phyloP scores from a whole-genome alignment of 2,797 vertebrate genomes.

The Acomys russatus region DNA sequence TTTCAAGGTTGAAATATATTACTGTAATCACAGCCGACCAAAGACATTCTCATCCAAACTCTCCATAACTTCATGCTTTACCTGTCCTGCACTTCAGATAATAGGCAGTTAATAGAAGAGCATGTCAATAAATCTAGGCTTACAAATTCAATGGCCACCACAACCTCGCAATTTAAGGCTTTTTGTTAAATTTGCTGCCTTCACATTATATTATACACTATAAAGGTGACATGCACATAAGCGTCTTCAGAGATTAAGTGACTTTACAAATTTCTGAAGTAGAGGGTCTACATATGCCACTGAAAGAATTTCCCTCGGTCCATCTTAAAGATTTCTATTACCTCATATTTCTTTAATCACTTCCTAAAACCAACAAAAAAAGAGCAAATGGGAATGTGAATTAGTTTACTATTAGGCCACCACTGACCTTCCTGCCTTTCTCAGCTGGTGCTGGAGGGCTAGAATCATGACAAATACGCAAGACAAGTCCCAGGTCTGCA shows the following conservation, averaged over 20 bases:
- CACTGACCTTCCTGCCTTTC: not conserved
- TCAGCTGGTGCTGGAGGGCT: not conserved
- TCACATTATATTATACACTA: constrained; percentile 53
- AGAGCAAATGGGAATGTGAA: constrained; percentile 26
- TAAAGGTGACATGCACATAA: constrained; percentile 54
- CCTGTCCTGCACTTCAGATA: constrained; percentile 75
- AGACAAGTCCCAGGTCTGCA: not conserved
- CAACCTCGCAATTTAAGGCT: constrained; percentile 15
- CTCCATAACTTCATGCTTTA: constrained; percentile 66
- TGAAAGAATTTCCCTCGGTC: constrained; percentile 40
- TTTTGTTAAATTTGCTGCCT: constrained; percentile 69
- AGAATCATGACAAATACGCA: not conserved
- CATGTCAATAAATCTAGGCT: constrained; percentile 75
- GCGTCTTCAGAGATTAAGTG: constrained; percentile 67
- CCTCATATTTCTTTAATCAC: constrained; percentile 54
- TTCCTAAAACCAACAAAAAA: constrained; percentile 53
- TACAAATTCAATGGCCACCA: constrained; percentile 66
- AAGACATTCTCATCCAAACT: constrained; percentile 68
- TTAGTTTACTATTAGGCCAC: constrained; percentile 52
- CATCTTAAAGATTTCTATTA: constrained; percentile 44
- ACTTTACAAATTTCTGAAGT: constrained; percentile 58
- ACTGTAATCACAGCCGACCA: constrained; percentile 72
- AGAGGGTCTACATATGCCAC: constrained; percentile 30
- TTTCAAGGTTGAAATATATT: constrained; percentile 81
- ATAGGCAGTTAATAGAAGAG: constrained; percentile 70